Evolutionary conservation across 2,797 vertebrate genomes (phyloP).

Genomic region (Sebastes itinus): DNA sequence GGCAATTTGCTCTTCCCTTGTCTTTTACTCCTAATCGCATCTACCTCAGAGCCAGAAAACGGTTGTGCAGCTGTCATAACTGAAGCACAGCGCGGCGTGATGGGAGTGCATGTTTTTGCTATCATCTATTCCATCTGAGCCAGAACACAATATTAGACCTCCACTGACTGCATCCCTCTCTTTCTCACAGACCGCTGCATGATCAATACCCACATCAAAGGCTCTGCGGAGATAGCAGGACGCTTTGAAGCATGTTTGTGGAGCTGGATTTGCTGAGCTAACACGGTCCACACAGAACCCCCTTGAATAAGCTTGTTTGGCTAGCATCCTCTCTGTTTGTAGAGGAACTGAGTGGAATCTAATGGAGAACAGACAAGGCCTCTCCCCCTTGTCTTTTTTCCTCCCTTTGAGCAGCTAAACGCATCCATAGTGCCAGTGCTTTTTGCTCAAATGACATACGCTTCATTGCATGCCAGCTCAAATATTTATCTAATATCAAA

Average conservation of each 20-base stretch:
- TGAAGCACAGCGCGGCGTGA: slow-evolving; percentile 48
- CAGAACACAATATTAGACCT: slow-evolving; percentile 72
- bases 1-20: slow-evolving; percentile 60
- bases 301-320: slow-evolving; percentile 91
- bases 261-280: slow-evolving; percentile 90
- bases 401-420: slow-evolving; percentile 68
- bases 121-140: slow-evolving; percentile 67
- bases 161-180: slow-evolving; percentile 58
- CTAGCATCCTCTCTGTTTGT: slow-evolving; percentile 91
- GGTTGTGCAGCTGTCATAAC: slow-evolving; percentile 71
- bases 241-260: slow-evolving; percentile 91
- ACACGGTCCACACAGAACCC: slow-evolving; percentile 82
- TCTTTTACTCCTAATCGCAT: slow-evolving; percentile 62
- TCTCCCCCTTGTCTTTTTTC: slow-evolving; percentile 71
- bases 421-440: slow-evolving; percentile 61
- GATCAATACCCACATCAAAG: slow-evolving; percentile 91
- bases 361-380: slow-evolving; percentile 83
- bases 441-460: slow-evolving; percentile 75
- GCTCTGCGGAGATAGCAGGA: slow-evolving; percentile 86
- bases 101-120: slow-evolving; percentile 74
- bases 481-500: slow-evolving; percentile 89
- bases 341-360: slow-evolving; percentile 88
- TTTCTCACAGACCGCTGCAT: slow-evolving; percentile 73
- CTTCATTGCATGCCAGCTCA: slow-evolving; percentile 84
- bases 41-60: slow-evolving; percentile 52